Evolutionary conservation across 2,888 invertebrate genomes (phyloP).

Genomic region (Ophioninae sp.): DNA sequence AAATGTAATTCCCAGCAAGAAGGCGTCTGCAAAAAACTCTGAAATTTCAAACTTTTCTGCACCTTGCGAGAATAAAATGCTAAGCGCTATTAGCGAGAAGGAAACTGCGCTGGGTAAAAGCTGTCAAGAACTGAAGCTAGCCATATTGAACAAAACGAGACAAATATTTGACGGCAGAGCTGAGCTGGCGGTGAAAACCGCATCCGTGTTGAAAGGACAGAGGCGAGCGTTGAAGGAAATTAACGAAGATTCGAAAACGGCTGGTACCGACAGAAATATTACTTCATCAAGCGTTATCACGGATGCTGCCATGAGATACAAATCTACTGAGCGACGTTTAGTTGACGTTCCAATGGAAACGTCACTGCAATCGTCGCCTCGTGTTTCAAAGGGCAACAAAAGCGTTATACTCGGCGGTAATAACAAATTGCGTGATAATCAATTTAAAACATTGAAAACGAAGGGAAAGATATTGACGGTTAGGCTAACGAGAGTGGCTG

Average conservation of each 20-base stretch:
- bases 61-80: background rate
- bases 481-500: constrained; percentile 31
- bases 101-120: constrained; percentile 65
- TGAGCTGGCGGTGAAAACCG: constrained; percentile 67
- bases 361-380: background rate
- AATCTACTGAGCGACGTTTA: background rate
- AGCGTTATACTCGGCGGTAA: constrained; percentile 49
- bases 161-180: constrained; percentile 69
- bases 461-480: constrained; percentile 35
- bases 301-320: background rate
- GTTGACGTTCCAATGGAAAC: background rate
- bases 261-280: background rate
- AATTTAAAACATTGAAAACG: background rate
- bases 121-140: constrained; percentile 68
- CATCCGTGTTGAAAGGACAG: constrained; percentile 57
- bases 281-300: background rate
- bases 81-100: constrained; percentile 60
- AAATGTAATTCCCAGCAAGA: background rate
- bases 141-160: constrained; percentile 72
- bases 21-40: background rate
- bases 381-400: constrained; percentile 2
- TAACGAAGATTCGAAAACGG: constrained; percentile 6
- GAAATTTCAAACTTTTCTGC: constrained; percentile 19
- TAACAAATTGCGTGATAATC: background rate
- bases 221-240: constrained; percentile 24